These are phyloP conservation scores for Papilio demoleus DNA, from an alignment of 2,888 invertebrate genomes.

Conservation along the genomic window DNA sequence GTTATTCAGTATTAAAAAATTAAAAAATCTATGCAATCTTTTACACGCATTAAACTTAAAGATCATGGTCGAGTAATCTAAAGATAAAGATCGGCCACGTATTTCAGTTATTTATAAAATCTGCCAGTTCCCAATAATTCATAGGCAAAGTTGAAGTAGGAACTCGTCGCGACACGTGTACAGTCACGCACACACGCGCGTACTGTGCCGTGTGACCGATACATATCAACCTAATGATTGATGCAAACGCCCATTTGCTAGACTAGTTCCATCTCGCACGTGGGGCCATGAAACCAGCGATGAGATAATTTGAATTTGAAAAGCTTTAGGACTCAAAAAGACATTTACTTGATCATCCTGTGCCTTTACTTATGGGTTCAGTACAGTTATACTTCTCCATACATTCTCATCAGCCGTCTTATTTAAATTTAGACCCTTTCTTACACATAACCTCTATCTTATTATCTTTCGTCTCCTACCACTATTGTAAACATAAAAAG, in stretches of 20 bases:
- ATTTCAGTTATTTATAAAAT: constrained; percentile 33
- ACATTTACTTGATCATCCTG: no score
- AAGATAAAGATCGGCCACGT: constrained; percentile 24
- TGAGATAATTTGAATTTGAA: not conserved
- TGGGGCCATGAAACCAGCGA: constrained; percentile 50
- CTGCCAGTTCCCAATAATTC: constrained; percentile 40
- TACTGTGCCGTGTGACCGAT: constrained; percentile 64
- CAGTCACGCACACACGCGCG: constrained; percentile 35
- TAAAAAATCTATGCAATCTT: constrained; percentile 5
- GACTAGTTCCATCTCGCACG: constrained; percentile 58
- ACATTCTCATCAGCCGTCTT: no score
- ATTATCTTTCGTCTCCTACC: no score
- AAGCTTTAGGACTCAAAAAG: no score
- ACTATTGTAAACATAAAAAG: no score
- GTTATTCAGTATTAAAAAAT: not conserved
- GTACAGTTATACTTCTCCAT: no score
- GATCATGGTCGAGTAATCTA: not conserved
- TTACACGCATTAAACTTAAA: constrained; percentile 7
- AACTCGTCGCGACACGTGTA: constrained; percentile 37
- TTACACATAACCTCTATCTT: no score
- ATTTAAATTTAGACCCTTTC: no score
- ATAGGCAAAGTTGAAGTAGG: constrained; percentile 43
- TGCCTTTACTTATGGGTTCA: no score
- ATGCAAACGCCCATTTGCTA: constrained; percentile 70
- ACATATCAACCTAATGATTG: constrained; percentile 75